phyloP scores from a whole-genome alignment of 2,113 vertebrate species.

The Vombatus ursinus region DNA sequence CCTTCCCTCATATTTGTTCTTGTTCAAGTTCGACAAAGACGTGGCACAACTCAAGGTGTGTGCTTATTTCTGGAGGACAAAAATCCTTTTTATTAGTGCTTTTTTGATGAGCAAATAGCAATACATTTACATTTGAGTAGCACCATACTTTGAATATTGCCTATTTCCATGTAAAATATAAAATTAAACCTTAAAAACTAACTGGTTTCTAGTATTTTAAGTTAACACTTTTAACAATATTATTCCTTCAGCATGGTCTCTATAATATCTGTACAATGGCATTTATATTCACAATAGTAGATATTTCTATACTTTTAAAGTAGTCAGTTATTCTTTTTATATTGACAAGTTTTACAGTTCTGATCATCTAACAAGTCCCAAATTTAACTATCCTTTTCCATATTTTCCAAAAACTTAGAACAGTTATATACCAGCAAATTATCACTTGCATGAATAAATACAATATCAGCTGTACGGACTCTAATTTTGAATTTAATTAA shows the following conservation, averaged over 20 bases:
- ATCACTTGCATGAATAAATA: slow-evolving; percentile 1
- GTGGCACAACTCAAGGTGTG: not conserved
- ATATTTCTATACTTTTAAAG: not conserved
- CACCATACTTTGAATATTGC: not conserved
- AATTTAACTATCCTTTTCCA: not conserved
- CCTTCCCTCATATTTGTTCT: not conserved
- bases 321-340: not conserved
- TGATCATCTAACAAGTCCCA: not conserved
- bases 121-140: not conserved
- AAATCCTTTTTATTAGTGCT: no score
- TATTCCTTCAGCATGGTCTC: not conserved
- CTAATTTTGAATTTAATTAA: slow-evolving; percentile 19
- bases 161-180: not conserved
- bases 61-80: not conserved
- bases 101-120: not conserved
- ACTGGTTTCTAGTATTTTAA: not conserved
- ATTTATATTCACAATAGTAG: not conserved
- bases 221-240: not conserved
- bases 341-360: not conserved
- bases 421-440: slow-evolving; percentile 19
- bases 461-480: slow-evolving; percentile 1
- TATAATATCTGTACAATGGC: not conserved
- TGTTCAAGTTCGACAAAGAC: not conserved
- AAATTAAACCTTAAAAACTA: not conserved
- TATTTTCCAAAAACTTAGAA: not conserved